These are phyloP conservation scores for Microctenopoma lineatum DNA, from an alignment of 2,797 vertebrate genomes.

Conservation along the genomic window DNA sequence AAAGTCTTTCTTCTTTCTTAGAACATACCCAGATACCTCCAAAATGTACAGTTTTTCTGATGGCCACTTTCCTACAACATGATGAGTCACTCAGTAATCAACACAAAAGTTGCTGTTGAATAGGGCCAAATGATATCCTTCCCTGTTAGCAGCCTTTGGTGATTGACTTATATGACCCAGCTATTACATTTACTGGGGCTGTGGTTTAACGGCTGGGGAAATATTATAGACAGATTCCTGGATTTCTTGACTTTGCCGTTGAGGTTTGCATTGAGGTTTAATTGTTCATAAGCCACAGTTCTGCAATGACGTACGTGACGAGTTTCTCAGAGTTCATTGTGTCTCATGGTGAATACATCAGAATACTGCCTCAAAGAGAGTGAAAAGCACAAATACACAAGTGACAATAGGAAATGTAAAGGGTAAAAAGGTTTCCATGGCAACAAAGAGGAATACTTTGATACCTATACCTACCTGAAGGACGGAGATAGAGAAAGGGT, in stretches of 20 bases:
- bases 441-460: constrained; percentile 73
- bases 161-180: constrained; percentile 45
- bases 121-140: constrained; percentile 63
- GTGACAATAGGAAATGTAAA: constrained; percentile 75
- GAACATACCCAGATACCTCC: constrained; percentile 7
- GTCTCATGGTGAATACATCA: constrained; percentile 50
- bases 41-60: constrained; percentile 31
- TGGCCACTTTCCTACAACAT: constrained; percentile 53
- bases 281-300: constrained; percentile 29
- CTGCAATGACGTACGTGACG: constrained; percentile 8
- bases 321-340: constrained; percentile 37
- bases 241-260: constrained; percentile 8
- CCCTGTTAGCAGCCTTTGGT: constrained; percentile 38
- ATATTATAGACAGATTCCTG: neutral
- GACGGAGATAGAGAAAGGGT: constrained; percentile 61
- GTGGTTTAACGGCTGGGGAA: neutral
- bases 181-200: constrained; percentile 19
- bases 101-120: constrained; percentile 53
- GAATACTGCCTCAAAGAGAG: constrained; percentile 51
- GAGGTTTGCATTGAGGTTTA: constrained; percentile 36
- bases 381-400: constrained; percentile 64
- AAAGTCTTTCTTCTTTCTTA: neutral
- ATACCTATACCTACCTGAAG: constrained; percentile 70
- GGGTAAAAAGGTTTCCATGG: constrained; percentile 80
- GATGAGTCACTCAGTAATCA: constrained; percentile 66